Conservation (phyloP, 2,113 vertebrate species). For the Ariopsis seemanni region DNA sequence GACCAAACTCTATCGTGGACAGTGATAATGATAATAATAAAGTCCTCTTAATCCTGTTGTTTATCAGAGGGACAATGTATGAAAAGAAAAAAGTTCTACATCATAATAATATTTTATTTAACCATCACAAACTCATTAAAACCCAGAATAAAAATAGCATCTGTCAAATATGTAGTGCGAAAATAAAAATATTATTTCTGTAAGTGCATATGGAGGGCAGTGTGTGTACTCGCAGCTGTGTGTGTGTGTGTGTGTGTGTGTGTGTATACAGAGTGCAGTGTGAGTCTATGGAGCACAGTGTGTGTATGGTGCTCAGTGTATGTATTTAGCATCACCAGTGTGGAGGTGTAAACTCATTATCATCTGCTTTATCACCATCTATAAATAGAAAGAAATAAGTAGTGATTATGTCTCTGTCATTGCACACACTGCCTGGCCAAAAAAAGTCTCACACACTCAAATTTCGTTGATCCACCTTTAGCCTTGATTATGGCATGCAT, state of each 20-base stretch:
- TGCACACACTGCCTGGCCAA: too few species aligned
- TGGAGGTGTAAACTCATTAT: not conserved
- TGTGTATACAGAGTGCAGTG: not conserved
- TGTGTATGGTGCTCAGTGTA: not conserved
- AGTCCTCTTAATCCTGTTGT: not conserved
- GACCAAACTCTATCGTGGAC: not conserved
- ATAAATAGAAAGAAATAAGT: too few species aligned
- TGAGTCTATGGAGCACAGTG: not conserved
- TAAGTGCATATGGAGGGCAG: not conserved
- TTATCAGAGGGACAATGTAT: not conserved
- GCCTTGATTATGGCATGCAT: too few species aligned
- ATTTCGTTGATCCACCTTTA: too few species aligned
- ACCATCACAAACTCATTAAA: not conserved
- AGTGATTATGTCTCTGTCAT: too few species aligned
- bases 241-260: not conserved
- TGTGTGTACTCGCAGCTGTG: not conserved
- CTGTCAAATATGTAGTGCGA: not conserved
- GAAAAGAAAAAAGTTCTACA: not conserved
- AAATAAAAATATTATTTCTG: not conserved
- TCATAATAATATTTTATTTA: not conserved
- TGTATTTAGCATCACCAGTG: not conserved
- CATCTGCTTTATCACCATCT: not conserved
- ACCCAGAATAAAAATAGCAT: not conserved
- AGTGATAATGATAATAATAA: not conserved
- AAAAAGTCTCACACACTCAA: too few species aligned